Percentiles rank a stretch among this genome's conserved stretches.
Conservation (phyloP, 2,797 vertebrate genomes). For the Eurystomus glaucurus region DNA sequence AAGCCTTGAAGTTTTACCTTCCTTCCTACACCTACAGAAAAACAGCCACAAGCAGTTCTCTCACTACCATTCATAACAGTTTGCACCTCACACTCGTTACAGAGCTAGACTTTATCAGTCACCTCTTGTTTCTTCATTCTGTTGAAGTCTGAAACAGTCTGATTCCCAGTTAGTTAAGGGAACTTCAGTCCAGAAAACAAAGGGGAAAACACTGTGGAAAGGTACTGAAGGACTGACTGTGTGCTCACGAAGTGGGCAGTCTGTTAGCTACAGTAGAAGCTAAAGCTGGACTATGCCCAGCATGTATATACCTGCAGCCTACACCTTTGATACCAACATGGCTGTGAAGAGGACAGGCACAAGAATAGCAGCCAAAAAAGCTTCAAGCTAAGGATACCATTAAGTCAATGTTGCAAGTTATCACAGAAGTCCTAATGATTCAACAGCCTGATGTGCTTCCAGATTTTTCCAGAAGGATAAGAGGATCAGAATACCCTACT, state of each 20-base stretch:
- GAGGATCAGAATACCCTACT: neutral
- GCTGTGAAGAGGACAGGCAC: neutral
- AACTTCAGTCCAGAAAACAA: neutral
- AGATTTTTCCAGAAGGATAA: neutral
- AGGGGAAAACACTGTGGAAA: neutral
- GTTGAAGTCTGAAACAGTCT: neutral
- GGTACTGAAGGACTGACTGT: neutral
- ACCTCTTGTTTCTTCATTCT: neutral
- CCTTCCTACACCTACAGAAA: neutral
- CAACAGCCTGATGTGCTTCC: neutral
- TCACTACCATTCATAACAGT: neutral
- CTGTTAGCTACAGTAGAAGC: neutral
- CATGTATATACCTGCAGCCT: neutral
- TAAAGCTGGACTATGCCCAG: neutral
- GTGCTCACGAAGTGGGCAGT: neutral
- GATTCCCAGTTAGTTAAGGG: neutral
- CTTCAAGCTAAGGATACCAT: neutral
- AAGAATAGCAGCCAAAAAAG: neutral
- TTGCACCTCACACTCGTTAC: neutral
- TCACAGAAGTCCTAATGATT: neutral
- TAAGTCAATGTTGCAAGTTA: neutral
- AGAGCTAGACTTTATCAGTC: neutral
- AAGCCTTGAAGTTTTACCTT: neutral
- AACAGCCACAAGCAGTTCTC: neutral
- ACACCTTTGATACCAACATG: rapidly evolving